phyloP scores from a whole-genome alignment of 2,797 vertebrate genomes.

The Pogonophryne albipinna region DNA sequence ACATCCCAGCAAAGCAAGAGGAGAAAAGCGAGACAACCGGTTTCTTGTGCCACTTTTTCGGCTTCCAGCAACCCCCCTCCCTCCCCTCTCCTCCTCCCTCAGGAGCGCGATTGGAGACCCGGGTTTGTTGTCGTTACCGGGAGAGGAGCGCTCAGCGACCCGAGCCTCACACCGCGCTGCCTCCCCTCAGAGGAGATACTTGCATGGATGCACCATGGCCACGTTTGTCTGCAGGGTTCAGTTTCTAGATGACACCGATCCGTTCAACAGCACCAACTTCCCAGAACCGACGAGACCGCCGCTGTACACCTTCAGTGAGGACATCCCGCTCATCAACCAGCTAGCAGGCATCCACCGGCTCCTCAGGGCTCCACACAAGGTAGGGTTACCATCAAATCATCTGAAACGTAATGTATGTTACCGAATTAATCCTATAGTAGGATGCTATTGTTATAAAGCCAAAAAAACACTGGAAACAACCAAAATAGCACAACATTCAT shows the following conservation, averaged over 20 bases:
- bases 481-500: too few species aligned
- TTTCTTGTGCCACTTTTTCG: slow-evolving; percentile 11
- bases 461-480: not conserved
- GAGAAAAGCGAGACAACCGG: slow-evolving; percentile 5
- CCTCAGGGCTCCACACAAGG: slow-evolving; percentile 93
- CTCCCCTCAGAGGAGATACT: slow-evolving; percentile 61
- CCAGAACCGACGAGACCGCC: slow-evolving; percentile 93
- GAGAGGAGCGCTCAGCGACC: slow-evolving; percentile 47
- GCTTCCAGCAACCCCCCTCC: not conserved
- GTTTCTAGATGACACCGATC: slow-evolving; percentile 95
- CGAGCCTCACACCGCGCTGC: slow-evolving; percentile 40
- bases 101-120: slow-evolving; percentile 63
- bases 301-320: slow-evolving; percentile 91
- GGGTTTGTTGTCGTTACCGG: slow-evolving; percentile 80
- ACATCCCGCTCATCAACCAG: slow-evolving; percentile 92
- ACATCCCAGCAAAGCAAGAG: slow-evolving; percentile 4
- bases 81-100: slow-evolving; percentile 9
- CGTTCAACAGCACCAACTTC: slow-evolving; percentile 95
- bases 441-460: too few species aligned
- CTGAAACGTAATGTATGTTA: too few species aligned
- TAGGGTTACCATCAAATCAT: slow-evolving; percentile 60
- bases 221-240: slow-evolving; percentile 93
- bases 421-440: too few species aligned
- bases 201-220: slow-evolving; percentile 92
- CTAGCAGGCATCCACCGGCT: slow-evolving; percentile 91